These are phyloP conservation scores for Stenodema calcarata DNA, from an alignment of 2,888 invertebrate species.

Conservation along the genomic window DNA sequence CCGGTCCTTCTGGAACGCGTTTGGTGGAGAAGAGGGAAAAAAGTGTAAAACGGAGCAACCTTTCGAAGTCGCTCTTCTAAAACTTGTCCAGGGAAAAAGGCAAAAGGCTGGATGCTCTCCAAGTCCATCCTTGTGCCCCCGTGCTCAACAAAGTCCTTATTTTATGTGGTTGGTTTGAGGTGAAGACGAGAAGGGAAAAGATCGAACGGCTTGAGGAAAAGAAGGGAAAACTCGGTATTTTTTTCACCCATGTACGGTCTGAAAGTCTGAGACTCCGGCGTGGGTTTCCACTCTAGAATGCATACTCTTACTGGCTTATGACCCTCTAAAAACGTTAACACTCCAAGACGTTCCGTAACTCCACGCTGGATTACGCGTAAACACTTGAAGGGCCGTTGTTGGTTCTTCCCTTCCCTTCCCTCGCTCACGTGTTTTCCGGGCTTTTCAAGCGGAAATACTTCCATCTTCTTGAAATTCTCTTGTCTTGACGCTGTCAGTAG, in stretches of 20 bases:
- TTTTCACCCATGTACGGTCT: too few species aligned
- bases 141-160: constrained; percentile 47
- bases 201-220: not conserved
- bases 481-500: not conserved
- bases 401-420: not conserved
- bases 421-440: not conserved
- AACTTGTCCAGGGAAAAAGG: constrained; percentile 20
- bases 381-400: constrained; percentile 11
- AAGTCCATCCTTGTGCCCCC: constrained; percentile 17
- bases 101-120: constrained; percentile 46
- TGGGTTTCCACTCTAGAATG: constrained; percentile 9
- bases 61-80: constrained; percentile 39
- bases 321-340: constrained; percentile 34
- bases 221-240: not conserved
- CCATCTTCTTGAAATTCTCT: not conserved
- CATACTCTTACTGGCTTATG: constrained; percentile 26
- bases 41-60: constrained; percentile 4
- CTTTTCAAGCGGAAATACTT: not conserved
- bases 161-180: constrained; percentile 34
- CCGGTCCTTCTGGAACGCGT: not conserved
- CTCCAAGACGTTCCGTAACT: not conserved
- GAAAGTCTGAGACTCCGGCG: not conserved
- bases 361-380: constrained; percentile 24
- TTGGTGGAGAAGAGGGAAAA: not conserved
- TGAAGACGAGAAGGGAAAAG: not conserved